Evolutionary conservation across 2,797 vertebrate species (phyloP).

Genomic region (Dendrocincla fuliginosa): DNA sequence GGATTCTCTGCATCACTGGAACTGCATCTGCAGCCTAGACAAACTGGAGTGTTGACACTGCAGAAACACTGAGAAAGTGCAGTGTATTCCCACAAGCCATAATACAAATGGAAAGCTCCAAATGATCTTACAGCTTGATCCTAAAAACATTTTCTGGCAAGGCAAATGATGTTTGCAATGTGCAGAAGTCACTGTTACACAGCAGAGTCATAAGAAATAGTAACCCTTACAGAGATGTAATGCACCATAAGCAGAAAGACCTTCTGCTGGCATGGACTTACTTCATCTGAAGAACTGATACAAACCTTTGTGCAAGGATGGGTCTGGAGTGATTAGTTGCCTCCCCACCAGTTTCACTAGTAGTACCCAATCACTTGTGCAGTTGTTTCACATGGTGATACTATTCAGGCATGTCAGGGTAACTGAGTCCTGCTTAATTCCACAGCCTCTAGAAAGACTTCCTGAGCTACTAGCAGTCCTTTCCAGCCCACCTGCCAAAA

Average conservation of each 20-base stretch:
- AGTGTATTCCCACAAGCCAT: neutral
- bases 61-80: neutral
- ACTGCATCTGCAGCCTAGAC: neutral
- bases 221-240: neutral
- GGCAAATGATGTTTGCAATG: rapidly evolving
- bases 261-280: neutral
- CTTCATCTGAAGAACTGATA: neutral
- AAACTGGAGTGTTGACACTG: neutral
- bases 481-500: neutral
- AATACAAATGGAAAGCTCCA: neutral
- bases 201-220: neutral
- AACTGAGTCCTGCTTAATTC: neutral
- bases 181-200: neutral
- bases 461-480: neutral
- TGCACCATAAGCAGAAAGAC: neutral
- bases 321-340: neutral
- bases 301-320: neutral
- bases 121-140: neutral
- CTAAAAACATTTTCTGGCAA: neutral
- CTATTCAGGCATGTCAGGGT: neutral
- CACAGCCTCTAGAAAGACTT: neutral
- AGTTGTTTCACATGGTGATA: neutral
- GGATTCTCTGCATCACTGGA: neutral
- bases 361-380: neutral
- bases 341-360: neutral